Conservation (phyloP, 2,113 vertebrate genomes). For the Heterotis niloticus region DNA sequence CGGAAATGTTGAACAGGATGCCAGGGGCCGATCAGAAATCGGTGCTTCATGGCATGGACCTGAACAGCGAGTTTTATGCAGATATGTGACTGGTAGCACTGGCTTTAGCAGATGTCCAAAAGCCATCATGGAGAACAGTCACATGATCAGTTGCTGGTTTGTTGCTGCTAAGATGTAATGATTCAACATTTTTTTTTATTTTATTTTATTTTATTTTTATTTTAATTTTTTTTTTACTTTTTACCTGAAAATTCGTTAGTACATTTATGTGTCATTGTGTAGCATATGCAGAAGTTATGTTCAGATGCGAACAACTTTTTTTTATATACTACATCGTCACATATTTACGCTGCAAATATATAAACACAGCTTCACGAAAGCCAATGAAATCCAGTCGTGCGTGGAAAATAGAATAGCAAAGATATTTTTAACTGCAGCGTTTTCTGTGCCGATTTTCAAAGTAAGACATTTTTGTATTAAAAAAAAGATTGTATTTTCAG, state of each 20-base stretch:
- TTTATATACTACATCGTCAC: slow-evolving; percentile 20
- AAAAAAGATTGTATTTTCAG: slow-evolving; percentile 13
- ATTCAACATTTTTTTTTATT: not conserved
- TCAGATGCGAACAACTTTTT: slow-evolving; percentile 28
- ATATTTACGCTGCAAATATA: slow-evolving; percentile 17
- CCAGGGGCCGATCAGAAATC: slow-evolving; percentile 78
- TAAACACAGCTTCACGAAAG: slow-evolving; percentile 2
- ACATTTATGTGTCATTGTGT: slow-evolving; percentile 18
- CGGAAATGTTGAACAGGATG: slow-evolving; percentile 81
- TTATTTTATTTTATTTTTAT: slow-evolving; percentile 30
- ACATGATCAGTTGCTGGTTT: slow-evolving; percentile 41
- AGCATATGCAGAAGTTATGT: slow-evolving; percentile 37
- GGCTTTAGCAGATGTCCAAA: slow-evolving; percentile 45
- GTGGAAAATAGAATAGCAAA: slow-evolving; percentile 6
- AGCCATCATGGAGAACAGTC: slow-evolving; percentile 42
- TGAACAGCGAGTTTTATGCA: slow-evolving; percentile 78
- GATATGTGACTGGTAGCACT: slow-evolving; percentile 67
- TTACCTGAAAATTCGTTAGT: slow-evolving; percentile 20
- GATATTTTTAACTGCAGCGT: slow-evolving; percentile 22
- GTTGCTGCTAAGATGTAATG: slow-evolving; percentile 50
- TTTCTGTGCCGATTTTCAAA: slow-evolving; percentile 27
- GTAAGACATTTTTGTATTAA: slow-evolving; percentile 21
- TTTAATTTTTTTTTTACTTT: slow-evolving; percentile 25
- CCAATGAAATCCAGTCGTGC: slow-evolving; percentile 17
- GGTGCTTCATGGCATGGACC: slow-evolving; percentile 71